These are phyloP conservation scores for Zonotrichia albicollis DNA, from an alignment of 2,797 vertebrate genomes.

Conservation along the genomic window DNA sequence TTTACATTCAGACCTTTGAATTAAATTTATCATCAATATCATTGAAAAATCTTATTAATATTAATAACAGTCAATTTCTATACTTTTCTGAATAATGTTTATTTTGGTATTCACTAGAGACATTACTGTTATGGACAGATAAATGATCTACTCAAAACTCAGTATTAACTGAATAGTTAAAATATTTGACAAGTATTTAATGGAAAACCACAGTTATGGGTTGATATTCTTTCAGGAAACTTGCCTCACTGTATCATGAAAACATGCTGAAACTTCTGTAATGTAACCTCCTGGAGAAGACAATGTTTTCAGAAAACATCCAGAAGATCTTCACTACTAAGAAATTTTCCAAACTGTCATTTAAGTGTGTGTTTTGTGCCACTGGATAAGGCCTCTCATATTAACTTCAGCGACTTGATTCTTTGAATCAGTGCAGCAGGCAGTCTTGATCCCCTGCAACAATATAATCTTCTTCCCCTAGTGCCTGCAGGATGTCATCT, in stretches of 20 bases:
- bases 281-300: background rate
- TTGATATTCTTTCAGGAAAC: background rate
- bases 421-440: background rate
- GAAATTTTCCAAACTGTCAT: background rate
- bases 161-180: background rate
- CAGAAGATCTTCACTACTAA: background rate
- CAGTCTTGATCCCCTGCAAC: background rate
- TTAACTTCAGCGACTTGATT: background rate
- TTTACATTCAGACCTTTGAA: background rate
- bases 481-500: background rate
- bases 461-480: background rate
- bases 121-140: background rate
- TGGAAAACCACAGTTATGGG: background rate
- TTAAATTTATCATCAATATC: background rate
- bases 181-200: background rate
- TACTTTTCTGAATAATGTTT: background rate
- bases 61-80: background rate
- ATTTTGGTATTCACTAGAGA: background rate
- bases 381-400: background rate
- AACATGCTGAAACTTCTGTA: background rate
- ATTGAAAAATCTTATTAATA: background rate
- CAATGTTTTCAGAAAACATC: background rate
- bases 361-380: background rate
- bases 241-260: background rate
- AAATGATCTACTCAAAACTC: background rate